Conservation (phyloP, 2,113 vertebrate species). For the Isurus oxyrinchus region DNA sequence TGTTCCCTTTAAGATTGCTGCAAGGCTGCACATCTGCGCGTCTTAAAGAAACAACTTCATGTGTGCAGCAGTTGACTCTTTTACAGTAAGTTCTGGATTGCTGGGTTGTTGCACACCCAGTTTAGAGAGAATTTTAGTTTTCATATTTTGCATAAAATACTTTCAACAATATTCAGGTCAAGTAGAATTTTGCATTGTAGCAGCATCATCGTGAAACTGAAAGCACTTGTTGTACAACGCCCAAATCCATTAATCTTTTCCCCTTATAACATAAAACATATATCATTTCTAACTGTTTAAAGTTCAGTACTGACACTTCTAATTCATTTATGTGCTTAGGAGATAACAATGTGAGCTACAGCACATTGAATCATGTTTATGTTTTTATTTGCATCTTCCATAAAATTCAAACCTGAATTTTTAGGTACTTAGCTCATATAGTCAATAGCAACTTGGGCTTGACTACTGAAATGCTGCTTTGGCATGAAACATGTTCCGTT, state of each 20-base stretch:
- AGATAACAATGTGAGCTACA: background rate
- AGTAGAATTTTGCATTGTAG: background rate
- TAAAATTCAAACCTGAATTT: background rate
- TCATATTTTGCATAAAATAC: background rate
- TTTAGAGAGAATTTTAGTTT: background rate
- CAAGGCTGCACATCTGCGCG: too few relatives aligned
- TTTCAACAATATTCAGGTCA: background rate
- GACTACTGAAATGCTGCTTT: background rate
- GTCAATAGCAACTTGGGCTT: background rate
- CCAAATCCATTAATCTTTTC: background rate
- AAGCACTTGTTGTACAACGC: background rate
- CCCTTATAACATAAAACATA: background rate
- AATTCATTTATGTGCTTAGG: background rate
- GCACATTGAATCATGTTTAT: background rate
- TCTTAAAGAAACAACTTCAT: too few relatives aligned
- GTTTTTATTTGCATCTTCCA: background rate
- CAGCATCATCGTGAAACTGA: background rate
- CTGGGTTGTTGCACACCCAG: background rate
- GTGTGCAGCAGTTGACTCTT: too few relatives aligned
- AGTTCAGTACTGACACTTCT: background rate
- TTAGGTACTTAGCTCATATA: background rate
- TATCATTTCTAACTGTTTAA: background rate
- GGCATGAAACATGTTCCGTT: background rate
- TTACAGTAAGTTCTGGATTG: too few relatives aligned
- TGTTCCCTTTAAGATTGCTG: background rate